A percentile compares a stretch with the other conserved stretches of the same genome.
Evolutionary conservation across 2,888 invertebrate genomes (phyloP).

Genomic region (Formica aserva): DNA sequence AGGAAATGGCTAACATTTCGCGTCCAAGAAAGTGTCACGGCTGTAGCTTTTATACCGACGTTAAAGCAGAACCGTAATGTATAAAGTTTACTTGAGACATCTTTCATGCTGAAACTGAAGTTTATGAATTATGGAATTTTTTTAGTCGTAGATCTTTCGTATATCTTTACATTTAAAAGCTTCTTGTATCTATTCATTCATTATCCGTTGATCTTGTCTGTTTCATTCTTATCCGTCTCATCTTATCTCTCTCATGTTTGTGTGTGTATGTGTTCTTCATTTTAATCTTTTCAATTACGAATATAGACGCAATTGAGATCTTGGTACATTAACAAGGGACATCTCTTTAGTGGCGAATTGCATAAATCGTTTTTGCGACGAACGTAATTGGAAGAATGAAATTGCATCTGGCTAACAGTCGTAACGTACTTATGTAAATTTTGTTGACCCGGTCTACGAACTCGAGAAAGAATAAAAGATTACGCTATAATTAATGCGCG

Average conservation of each 20-base stretch:
- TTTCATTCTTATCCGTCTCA: not conserved
- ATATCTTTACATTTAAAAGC: conserved; percentile 1
- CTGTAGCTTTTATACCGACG: not conserved
- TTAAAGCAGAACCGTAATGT: not conserved
- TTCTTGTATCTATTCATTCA: not conserved
- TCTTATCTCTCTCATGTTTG: not conserved
- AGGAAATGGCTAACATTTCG: not conserved
- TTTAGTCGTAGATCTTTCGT: not conserved
- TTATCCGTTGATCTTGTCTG: not conserved
- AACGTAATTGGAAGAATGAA: conserved; percentile 30
- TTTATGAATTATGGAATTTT: conserved; percentile 17
- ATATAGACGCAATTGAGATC: not conserved
- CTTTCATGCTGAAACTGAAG: not conserved
- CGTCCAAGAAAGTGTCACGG: not conserved
- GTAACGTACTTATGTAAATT: conserved; percentile 44
- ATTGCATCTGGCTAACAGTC: conserved; percentile 19
- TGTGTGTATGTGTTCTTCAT: not conserved
- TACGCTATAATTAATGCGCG: conserved; percentile 20
- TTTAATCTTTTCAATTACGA: not conserved
- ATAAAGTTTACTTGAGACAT: conserved; percentile 1
- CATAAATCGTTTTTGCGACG: conserved; percentile 12
- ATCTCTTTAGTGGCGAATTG: conserved; percentile 25
- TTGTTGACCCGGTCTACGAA: conserved; percentile 1
- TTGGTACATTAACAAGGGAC: not conserved
- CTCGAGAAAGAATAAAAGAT: conserved; percentile 29